Conservation (phyloP, 2,888 invertebrate species). For the Drosophila antonietae region DNA sequence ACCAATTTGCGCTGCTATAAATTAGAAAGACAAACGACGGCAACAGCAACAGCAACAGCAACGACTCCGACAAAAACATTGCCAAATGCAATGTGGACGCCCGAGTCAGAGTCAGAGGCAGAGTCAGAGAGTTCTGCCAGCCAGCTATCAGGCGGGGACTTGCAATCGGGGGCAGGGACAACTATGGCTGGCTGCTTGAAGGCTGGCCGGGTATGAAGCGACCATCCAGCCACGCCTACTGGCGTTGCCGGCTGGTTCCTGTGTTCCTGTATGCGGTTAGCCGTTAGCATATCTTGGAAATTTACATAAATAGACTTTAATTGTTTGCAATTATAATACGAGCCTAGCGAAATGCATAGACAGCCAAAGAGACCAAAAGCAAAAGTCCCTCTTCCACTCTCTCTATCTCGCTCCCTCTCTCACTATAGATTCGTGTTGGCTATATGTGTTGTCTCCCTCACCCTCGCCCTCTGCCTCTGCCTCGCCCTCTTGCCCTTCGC, state of each 20-base stretch:
- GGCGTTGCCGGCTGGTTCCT: constrained; percentile 31
- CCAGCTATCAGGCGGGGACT: constrained; percentile 5
- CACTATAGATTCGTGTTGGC: constrained; percentile 2
- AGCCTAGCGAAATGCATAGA: constrained; percentile 45
- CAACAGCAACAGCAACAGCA: constrained; percentile 22
- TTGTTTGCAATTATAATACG: constrained; percentile 82
- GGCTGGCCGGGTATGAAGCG: neutral
- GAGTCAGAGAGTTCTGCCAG: neutral
- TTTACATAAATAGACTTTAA: constrained; percentile 83
- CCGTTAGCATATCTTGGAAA: constrained; percentile 76
- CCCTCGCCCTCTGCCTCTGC: neutral
- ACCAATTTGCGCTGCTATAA: constrained; percentile 80
- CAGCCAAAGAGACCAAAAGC: constrained; percentile 5
- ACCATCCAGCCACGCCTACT: constrained; percentile 12
- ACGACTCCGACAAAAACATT: constrained; percentile 27
- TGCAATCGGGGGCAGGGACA: constrained; percentile 11
- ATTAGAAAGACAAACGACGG: constrained; percentile 77
- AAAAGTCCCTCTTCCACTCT: neutral
- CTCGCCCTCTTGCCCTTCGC: neutral
- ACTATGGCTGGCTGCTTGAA: constrained; percentile 4
- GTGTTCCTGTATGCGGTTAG: constrained; percentile 39
- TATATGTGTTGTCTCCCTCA: neutral
- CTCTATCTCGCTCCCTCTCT: neutral
- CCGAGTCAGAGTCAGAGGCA: neutral
- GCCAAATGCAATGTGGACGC: constrained; percentile 19